Percentiles rank a stretch among this genome's conserved stretches.
These are phyloP conservation scores for Peromyscus melanophrys DNA, from an alignment of 2,797 vertebrate genomes.

Conservation along the genomic window DNA sequence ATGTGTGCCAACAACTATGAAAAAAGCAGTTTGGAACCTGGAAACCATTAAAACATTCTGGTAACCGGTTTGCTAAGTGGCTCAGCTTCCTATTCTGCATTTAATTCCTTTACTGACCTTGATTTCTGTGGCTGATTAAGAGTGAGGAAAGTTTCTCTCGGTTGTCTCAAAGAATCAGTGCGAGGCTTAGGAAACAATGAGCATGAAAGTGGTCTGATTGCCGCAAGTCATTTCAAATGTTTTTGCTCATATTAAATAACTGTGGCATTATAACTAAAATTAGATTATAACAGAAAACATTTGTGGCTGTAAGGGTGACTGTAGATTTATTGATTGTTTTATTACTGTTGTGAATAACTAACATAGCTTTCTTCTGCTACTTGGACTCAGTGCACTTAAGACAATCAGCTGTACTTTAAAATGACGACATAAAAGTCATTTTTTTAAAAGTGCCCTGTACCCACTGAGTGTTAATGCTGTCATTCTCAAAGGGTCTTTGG, in stretches of 20 bases:
- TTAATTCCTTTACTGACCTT: conserved; percentile 52
- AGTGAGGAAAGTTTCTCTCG: neutral
- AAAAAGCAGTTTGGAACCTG: conserved; percentile 58
- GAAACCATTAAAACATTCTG: conserved; percentile 49
- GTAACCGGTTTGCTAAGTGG: neutral
- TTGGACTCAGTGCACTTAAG: neutral
- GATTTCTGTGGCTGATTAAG: neutral
- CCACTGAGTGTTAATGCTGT: neutral
- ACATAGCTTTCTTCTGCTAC: neutral
- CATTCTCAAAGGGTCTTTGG: neutral
- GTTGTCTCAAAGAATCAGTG: neutral
- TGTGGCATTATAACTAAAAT: neutral
- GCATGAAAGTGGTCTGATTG: neutral
- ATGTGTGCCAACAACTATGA: neutral
- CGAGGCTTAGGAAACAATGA: neutral
- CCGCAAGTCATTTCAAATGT: neutral
- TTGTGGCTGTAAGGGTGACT: neutral
- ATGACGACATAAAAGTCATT: neutral
- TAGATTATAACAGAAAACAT: neutral
- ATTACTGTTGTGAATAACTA: neutral
- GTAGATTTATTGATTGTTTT: neutral
- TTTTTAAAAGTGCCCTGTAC: neutral
- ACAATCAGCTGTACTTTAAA: conserved; percentile 26
- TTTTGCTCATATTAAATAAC: neutral
- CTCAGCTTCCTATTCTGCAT: neutral